A percentile compares a stretch with the other conserved stretches of the same genome.
Evolutionary conservation across 2,113 vertebrate genomes (phyloP).

Genomic region (Tautogolabrus adspersus): DNA sequence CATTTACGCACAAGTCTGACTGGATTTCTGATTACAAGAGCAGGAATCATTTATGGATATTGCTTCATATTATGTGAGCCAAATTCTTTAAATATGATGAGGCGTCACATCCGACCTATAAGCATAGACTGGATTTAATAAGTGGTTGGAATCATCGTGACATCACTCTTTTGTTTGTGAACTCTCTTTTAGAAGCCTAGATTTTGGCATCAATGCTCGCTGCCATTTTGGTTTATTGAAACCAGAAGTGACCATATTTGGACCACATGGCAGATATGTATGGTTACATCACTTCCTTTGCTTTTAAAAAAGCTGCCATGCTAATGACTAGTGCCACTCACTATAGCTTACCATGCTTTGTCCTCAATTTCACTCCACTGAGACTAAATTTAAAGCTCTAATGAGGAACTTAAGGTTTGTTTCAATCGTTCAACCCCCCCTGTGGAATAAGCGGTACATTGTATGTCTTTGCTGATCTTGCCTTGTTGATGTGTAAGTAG

Average conservation of each 20-base stretch:
- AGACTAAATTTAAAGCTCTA: no score
- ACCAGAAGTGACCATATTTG: not conserved
- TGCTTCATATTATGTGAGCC: not conserved
- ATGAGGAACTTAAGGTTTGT: no score
- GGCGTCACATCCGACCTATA: not conserved
- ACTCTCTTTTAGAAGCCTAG: no score
- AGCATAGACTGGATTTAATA: not conserved
- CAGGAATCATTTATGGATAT: conserved; percentile 9
- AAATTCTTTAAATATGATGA: conserved; percentile 8
- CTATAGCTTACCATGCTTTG: not conserved
- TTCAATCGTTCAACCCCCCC: no score
- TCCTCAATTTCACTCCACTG: no score
- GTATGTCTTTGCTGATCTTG: no score
- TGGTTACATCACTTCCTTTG: no score
- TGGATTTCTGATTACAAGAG: conserved; percentile 22
- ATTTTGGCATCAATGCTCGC: not conserved
- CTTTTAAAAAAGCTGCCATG: no score
- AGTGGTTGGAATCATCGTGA: no score
- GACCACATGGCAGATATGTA: not conserved
- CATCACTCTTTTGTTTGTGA: no score
- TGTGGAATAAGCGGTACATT: no score
- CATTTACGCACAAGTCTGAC: conserved; percentile 14
- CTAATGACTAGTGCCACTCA: not conserved
- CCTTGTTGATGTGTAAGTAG: no score
- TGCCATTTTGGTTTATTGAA: not conserved